Evolutionary conservation across 2,888 invertebrate species (phyloP).

Genomic region (Noctua comes): DNA sequence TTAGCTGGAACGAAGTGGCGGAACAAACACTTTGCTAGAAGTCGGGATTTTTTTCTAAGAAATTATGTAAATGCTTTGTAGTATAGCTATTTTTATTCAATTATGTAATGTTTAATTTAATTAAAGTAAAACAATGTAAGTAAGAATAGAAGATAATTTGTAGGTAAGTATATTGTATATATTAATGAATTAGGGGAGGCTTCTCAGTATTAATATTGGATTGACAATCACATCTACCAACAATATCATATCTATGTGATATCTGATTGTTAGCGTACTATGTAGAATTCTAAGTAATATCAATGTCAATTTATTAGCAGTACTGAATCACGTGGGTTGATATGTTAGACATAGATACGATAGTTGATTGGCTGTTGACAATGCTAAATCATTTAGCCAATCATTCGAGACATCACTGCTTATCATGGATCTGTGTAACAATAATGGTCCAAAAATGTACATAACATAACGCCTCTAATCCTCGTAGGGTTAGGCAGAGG

Average conservation of each 20-base stretch:
- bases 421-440: no score
- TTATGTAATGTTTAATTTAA: no score
- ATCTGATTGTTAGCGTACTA: background rate
- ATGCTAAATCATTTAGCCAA: background rate
- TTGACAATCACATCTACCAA: constrained; percentile 5
- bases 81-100: no score
- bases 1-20: no score
- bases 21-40: no score
- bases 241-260: background rate
- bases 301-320: constrained; percentile 21
- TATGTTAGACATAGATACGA: background rate
- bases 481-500: no score
- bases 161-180: background rate
- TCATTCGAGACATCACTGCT: background rate
- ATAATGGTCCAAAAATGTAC: no score
- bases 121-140: background rate
- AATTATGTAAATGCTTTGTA: no score
- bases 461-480: no score
- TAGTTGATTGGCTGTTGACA: background rate
- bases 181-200: background rate
- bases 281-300: constrained; percentile 17
- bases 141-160: background rate
- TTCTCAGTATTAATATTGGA: background rate
- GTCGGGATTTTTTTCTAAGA: no score
- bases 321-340: background rate